Evolutionary conservation across 1,140 invertebrate genomes (phyloP), one percentile per base, ranked within the genome.

Genomic region (Lepidurus packardi): DNA sequence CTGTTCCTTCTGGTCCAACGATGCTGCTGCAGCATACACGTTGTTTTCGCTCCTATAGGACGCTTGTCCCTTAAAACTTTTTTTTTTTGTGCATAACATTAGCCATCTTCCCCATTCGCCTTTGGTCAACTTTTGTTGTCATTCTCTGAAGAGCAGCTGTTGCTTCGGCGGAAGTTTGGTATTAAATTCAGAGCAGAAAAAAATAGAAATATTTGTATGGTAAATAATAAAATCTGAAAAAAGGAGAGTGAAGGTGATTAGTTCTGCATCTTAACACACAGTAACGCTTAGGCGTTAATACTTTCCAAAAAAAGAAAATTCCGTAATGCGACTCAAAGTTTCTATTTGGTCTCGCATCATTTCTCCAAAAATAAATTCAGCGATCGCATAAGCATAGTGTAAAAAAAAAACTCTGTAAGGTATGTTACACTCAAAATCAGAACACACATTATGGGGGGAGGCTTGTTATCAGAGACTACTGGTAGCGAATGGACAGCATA

Each of bases 161-260:
- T 65, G 53, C 53, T 65, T 21, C 53, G 53, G 53, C 53, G 53
- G 53, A 65, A 65, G 53, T 21, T 65, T 65, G 53, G n/a, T 65
- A 65, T 65, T 65, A 65, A 65, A 65, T 65, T 65, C 53, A 65
- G 21, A 65, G 53, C 45, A 47, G 21, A 65, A 65, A 65, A 65
- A 65, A 21, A 9, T 65, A 65, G 7, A 47, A 7, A 65, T 65
- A 7, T 65, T 65, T 16, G 3, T 65, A 16, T 13, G 13, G 21
- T 65, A 16, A 13, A 65, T n/a, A 65, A 47, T 16, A 47, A 3
- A 65, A 1, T 7, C n/a, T 21, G n/a, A 16, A 65, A 65, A 65
- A 7, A 65, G 13, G 21, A 65, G 16, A 34, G 34, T 34, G 4
- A 65, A 65, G 13, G 45, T 47, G 13, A 65, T 65, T 65, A 65